Evolutionary conservation across 2,113 vertebrate species (phyloP), one percentile per base, ranked within the genome.

Genomic region (Malurus melanocephalus): DNA sequence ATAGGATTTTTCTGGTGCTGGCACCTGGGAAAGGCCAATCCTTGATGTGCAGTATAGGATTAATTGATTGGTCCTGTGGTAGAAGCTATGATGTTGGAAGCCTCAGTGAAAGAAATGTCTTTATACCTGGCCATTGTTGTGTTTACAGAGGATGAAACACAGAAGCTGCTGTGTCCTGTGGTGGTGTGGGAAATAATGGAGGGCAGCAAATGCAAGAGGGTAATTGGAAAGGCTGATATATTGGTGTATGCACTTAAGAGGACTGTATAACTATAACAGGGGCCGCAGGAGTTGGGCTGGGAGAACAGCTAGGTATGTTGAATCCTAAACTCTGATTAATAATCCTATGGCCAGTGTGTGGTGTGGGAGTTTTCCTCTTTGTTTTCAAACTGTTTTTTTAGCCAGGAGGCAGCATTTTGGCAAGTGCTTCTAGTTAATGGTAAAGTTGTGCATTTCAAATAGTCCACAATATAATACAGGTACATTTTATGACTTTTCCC

Each of bases 131-230:
- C 62, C 33, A 2, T 28, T 2, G 3, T 2, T 42, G 8, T 42
- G 38, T 57, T 24, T 24, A 5, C 2, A 0, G 33, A 21, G 56
- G 8, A 15, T 16, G 26, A 30, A 76, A 23, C 9, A 1, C 4
- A 40, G 14, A 33, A 57, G 66, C 26, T 75, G 2, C 56, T 62
- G 40, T 26, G 5, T 9, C 1, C 43, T 33, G 22, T 8, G 13
- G 53, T 35, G 18, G 27, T 33, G 26, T 84, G 66, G 40, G 76
- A 55, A 28, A 13, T 23, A 20, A 32, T 17, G 20, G 19, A 43
- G 69, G 49, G 40, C 48, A 67, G 60, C n/a, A 46, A 59, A 51
- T 30, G 11, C 7, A 38, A 22, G 60, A 13, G 33, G 19, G 17
- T 9, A 24, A 4, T 43, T 35, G 56, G 56, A 35, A 74, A 20